Percentiles rank a stretch among this genome's conserved stretches.
Evolutionary conservation across 2,888 invertebrate genomes (phyloP).

Genomic region (Calephelis perditalis): DNA sequence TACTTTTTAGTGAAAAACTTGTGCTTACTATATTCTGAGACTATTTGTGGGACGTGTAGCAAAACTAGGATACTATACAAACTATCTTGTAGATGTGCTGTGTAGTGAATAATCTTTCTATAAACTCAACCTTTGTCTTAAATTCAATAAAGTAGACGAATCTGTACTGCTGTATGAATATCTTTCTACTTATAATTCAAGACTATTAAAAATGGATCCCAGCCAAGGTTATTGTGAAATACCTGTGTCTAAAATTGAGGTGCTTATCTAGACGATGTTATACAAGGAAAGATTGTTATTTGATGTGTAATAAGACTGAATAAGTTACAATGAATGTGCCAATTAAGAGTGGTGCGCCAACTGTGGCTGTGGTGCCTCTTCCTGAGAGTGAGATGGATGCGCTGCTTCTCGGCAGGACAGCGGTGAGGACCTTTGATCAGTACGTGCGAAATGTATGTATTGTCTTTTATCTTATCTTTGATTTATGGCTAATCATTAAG

Average conservation of each 20-base stretch:
- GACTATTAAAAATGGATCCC: not conserved
- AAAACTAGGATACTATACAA: too few species aligned
- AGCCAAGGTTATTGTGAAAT: not conserved
- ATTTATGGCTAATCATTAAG: conserved; percentile 19
- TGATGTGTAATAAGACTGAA: conserved; percentile 2
- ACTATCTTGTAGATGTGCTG: not conserved
- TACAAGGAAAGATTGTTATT: not conserved
- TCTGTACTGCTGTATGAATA: not conserved
- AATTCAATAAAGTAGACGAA: not conserved
- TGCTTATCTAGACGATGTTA: conserved; percentile 3
- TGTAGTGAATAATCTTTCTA: not conserved
- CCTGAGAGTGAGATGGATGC: conserved; percentile 90
- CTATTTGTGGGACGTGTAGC: too few species aligned
- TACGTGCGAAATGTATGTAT: conserved; percentile 77
- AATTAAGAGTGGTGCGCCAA: conserved; percentile 66
- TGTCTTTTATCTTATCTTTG: conserved; percentile 28
- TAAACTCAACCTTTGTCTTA: not conserved
- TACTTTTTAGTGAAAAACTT: too few species aligned
- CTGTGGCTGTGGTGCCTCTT: conserved; percentile 79
- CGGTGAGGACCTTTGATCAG: conserved; percentile 84
- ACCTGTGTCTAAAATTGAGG: not conserved
- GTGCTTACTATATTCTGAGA: too few species aligned
- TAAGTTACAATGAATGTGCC: conserved; percentile 52
- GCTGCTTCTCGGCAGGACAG: conserved; percentile 84
- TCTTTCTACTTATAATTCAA: not conserved